Evolutionary conservation across 2,113 vertebrate genomes (phyloP).

Genomic region (Coreoperca whiteheadi): DNA sequence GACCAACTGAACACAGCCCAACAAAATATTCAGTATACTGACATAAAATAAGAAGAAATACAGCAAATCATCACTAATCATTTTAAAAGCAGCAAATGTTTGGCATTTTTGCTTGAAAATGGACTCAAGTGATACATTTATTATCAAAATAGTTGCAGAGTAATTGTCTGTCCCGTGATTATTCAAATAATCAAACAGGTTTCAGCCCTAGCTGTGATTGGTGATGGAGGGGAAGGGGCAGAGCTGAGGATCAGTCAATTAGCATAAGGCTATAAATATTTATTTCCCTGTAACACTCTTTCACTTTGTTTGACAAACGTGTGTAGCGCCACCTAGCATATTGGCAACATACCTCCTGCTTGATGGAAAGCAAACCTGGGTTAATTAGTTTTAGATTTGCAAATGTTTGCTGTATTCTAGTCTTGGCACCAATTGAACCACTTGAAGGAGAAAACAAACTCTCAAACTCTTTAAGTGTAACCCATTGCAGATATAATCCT

Average conservation of each 20-base stretch:
- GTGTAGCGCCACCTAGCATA: slow-evolving; percentile 31
- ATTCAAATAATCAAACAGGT: too few relatives aligned
- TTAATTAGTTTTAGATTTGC: neutral
- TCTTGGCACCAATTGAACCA: neutral
- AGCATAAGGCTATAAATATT: slow-evolving; percentile 63
- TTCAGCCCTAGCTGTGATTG: too few relatives aligned
- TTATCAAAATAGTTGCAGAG: neutral
- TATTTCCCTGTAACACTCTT: slow-evolving; percentile 58
- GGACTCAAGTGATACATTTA: neutral
- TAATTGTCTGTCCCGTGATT: too few relatives aligned
- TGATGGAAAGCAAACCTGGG: slow-evolving; percentile 9
- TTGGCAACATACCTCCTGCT: slow-evolving; percentile 1
- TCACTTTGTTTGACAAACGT: slow-evolving; percentile 28
- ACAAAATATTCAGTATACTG: neutral
- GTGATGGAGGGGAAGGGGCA: too few relatives aligned
- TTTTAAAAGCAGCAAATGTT: neutral
- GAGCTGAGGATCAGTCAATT: neutral
- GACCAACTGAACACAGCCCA: neutral
- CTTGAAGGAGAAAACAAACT: neutral
- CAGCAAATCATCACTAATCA: neutral
- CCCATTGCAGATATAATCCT: neutral
- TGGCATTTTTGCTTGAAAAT: neutral
- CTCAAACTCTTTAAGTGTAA: neutral
- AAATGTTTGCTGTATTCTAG: neutral
- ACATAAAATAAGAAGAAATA: neutral